Conservation (phyloP, 1,140 invertebrate genomes). For the Delia radicum region DNA sequence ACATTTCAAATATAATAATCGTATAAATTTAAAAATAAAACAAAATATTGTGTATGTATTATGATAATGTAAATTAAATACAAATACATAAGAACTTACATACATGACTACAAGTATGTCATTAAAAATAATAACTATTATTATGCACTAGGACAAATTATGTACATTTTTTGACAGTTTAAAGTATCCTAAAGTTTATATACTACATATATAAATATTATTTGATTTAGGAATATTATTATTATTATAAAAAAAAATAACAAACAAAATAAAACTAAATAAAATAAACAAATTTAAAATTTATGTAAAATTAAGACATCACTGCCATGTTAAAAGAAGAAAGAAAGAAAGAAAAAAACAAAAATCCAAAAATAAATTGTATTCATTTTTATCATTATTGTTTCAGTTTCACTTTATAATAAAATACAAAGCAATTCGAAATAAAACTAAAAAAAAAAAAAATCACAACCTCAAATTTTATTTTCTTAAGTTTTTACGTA, state of each 20-base stretch:
- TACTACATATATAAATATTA: neutral
- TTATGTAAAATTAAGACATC: slow-evolving; percentile 29
- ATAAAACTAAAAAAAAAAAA: slow-evolving; percentile 14
- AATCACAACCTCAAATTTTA: neutral
- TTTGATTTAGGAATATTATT: neutral
- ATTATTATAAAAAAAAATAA: neutral
- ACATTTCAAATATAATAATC: too few relatives aligned
- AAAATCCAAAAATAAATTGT: slow-evolving; percentile 19
- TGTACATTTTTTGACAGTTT: neutral
- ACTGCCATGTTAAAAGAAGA: slow-evolving; percentile 29
- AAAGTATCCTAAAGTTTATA: neutral
- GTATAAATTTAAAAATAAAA: neutral
- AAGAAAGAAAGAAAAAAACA: slow-evolving; percentile 1
- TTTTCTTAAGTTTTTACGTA: neutral
- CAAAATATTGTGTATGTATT: neutral
- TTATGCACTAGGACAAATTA: neutral
- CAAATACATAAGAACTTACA: neutral
- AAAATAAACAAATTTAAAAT: slow-evolving; percentile 23
- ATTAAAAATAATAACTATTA: neutral
- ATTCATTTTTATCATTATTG: slow-evolving; percentile 9
- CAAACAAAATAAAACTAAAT: slow-evolving; percentile 18
- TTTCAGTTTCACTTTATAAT: slow-evolving; percentile 17
- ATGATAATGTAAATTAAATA: neutral
- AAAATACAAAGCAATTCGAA: slow-evolving; percentile 23
- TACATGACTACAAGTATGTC: neutral